phyloP scores from a whole-genome alignment of 2,797 vertebrate species.

The Hapalemur alaotrensis region DNA sequence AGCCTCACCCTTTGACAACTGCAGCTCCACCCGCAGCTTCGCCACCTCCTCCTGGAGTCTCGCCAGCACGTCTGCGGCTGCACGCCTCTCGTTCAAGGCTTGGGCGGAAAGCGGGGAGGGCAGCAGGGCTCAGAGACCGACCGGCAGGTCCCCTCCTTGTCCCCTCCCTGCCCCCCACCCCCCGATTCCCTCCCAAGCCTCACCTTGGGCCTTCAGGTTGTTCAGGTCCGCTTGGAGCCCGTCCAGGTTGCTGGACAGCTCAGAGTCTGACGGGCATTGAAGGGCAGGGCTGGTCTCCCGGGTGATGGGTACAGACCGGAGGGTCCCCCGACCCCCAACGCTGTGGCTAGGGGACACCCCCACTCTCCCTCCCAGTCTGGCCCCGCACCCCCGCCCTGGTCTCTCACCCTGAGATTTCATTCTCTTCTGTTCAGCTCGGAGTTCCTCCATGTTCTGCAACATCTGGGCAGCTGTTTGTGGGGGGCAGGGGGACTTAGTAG shows the following conservation, averaged over 20 bases:
- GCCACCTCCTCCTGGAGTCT: constrained; percentile 59
- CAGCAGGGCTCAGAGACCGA: background rate
- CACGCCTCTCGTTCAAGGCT: constrained; percentile 58
- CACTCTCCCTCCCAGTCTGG: background rate
- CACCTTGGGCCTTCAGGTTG: constrained; percentile 50
- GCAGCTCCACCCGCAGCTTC: constrained; percentile 55
- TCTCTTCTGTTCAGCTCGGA: constrained; percentile 44
- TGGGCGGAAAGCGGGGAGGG: background rate
- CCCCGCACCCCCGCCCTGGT: rapidly evolving
- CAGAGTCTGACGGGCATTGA: background rate
- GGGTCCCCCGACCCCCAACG: rapidly evolving
- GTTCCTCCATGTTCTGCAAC: background rate
- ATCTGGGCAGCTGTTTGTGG: constrained; percentile 27
- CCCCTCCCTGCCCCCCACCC: rapidly evolving
- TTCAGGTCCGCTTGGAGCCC: constrained; percentile 31
- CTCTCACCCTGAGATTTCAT: constrained; percentile 58
- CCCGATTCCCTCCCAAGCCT: background rate
- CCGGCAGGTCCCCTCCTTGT: rapidly evolving
- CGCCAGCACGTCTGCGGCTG: background rate
- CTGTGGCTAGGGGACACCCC: background rate
- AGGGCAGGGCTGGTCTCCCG: background rate
- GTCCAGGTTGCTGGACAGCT: constrained; percentile 46
- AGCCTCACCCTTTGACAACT: constrained; percentile 38
- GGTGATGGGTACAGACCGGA: rapidly evolving
- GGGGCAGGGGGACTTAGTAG: background rate